Conservation (phyloP, 2,113 vertebrate species). For the Grammomys dolichurus region DNA sequence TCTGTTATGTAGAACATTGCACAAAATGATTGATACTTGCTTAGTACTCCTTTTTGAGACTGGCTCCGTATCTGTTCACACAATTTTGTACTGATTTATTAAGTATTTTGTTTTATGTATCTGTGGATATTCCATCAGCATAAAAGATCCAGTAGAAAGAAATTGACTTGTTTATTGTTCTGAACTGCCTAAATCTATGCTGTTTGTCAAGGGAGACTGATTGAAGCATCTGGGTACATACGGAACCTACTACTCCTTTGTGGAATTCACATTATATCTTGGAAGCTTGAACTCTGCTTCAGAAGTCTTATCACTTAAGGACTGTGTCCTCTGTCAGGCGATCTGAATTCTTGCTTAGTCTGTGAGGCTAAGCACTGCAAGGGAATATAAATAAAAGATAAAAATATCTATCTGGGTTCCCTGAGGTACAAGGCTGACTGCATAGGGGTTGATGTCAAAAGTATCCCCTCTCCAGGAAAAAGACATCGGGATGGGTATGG, state of each 20-base stretch:
- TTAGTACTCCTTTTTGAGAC: background rate
- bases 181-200: background rate
- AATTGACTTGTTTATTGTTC: background rate
- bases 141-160: background rate
- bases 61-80: background rate
- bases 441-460: no score
- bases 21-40: background rate
- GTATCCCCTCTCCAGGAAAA: no score
- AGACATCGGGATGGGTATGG: no score
- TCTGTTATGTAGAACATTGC: background rate
- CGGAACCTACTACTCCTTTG: background rate
- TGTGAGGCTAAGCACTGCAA: no score
- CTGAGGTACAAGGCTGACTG: no score
- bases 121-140: background rate
- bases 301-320: background rate
- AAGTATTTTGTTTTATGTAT: background rate
- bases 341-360: no score
- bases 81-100: background rate
- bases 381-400: no score
- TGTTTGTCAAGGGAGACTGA: background rate
- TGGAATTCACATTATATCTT: background rate
- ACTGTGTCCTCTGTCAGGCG: background rate
- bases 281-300: background rate
- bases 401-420: no score
- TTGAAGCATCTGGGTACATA: fast-evolving